Percentiles rank a stretch among this genome's conserved stretches.
Conservation (phyloP, 2,888 invertebrate species). For the Epistrophe grossulariae region DNA sequence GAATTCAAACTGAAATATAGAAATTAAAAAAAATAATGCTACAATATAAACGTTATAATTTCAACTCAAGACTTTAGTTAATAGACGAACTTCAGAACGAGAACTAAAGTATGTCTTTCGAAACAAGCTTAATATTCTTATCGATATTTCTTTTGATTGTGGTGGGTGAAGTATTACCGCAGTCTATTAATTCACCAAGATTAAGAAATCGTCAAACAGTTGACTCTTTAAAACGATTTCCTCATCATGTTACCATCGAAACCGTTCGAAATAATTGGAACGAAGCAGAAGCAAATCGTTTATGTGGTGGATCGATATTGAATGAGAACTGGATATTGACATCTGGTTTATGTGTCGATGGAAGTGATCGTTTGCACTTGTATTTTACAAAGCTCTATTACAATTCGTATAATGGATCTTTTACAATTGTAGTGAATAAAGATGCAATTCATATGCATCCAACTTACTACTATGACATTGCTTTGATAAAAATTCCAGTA, state of each 20-base stretch:
- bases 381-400: constrained; percentile 21
- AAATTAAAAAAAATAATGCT: neutral
- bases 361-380: constrained; percentile 16
- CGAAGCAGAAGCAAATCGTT: too few relatives aligned
- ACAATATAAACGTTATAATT: neutral
- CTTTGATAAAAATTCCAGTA: constrained; percentile 52
- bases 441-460: constrained; percentile 46
- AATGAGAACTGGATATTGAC: neutral
- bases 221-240: constrained; percentile 56
- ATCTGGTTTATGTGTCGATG: constrained; percentile 35
- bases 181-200: neutral
- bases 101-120: neutral
- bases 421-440: constrained; percentile 35
- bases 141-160: neutral
- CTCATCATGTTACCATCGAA: constrained; percentile 60
- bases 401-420: neutral
- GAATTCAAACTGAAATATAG: neutral
- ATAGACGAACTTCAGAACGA: neutral
- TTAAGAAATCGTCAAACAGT: constrained; percentile 31
- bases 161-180: neutral
- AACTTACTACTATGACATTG: constrained; percentile 53
- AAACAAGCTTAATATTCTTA: neutral
- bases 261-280: neutral
- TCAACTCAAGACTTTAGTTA: neutral
- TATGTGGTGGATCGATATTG: constrained; percentile 70